A percentile compares a stretch with the other conserved stretches of the same genome.
Evolutionary conservation across 2,113 vertebrate genomes (phyloP).

Genomic region (Ahaetulla prasina): DNA sequence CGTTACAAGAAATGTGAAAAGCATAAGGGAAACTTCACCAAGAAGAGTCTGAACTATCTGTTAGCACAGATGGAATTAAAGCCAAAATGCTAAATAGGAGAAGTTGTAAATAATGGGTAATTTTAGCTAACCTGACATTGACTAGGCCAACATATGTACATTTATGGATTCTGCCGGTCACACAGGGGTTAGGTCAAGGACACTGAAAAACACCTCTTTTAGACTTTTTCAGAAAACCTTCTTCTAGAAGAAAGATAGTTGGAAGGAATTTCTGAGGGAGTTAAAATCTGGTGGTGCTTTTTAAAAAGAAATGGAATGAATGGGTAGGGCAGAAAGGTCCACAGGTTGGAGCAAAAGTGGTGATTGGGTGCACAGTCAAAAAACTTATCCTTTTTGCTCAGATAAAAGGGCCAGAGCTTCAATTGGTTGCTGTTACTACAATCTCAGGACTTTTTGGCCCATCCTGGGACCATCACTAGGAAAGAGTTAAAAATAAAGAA

Average conservation of each 20-base stretch:
- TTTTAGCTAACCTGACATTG: not conserved
- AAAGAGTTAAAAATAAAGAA: not conserved
- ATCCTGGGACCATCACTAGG: not conserved
- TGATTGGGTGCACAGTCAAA: not conserved
- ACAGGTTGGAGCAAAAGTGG: not conserved
- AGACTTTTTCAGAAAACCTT: not conserved
- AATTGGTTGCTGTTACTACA: not conserved
- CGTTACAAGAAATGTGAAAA: conserved; percentile 41
- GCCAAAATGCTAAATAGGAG: conserved; percentile 21
- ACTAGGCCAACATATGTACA: not conserved
- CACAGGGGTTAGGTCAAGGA: not conserved
- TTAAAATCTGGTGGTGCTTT: not conserved
- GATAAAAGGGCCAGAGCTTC: not conserved
- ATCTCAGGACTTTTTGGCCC: not conserved
- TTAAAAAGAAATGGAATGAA: not conserved
- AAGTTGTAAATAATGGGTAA: not conserved
- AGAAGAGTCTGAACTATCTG: conserved; percentile 14
- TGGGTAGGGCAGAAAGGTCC: not conserved
- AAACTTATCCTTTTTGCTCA: not conserved
- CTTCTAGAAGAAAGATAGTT: not conserved
- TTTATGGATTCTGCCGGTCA: not conserved
- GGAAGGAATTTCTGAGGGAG: not conserved
- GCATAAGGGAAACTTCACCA: conserved; percentile 27
- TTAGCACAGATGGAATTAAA: conserved; percentile 22
- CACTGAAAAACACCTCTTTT: not conserved